Evolutionary conservation across 2,888 invertebrate genomes (phyloP).

Genomic region (Chironomus tentans): DNA sequence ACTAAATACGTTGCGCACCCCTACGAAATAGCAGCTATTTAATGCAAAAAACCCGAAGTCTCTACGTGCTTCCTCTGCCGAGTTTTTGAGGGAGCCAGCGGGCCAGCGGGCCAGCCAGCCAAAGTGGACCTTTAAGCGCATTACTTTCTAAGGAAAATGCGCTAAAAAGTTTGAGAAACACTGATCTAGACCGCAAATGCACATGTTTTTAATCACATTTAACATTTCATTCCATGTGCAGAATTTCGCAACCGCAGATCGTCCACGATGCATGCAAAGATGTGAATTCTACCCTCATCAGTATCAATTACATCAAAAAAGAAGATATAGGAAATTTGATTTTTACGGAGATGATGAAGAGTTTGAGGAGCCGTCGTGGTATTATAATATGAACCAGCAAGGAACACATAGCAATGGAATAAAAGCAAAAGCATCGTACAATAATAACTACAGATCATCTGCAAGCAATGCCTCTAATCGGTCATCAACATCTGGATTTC

Average conservation of each 20-base stretch:
- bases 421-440: constrained; percentile 1
- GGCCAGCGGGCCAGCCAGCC: too few species aligned
- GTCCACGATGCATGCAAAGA: constrained; percentile 18
- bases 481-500: constrained; percentile 44
- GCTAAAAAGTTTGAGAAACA: too few species aligned
- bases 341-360: constrained; percentile 8
- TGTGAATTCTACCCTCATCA: background rate
- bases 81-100: too few species aligned
- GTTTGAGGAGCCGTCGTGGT: background rate
- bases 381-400: constrained; percentile 28
- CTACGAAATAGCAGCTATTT: too few species aligned
- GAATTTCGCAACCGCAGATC: constrained; percentile 24
- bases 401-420: constrained; percentile 11
- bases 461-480: constrained; percentile 32
- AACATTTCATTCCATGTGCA: background rate
- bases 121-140: too few species aligned
- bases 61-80: too few species aligned
- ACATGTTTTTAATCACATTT: background rate
- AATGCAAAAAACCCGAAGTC: too few species aligned
- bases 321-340: constrained; percentile 2
- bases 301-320: background rate
- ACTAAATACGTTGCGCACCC: too few species aligned
- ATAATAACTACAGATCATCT: constrained; percentile 23
- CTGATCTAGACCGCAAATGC: background rate
- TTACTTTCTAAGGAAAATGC: too few species aligned